phyloP scores from a whole-genome alignment of 2,888 invertebrate species.

The Hyposoter dolosus region DNA sequence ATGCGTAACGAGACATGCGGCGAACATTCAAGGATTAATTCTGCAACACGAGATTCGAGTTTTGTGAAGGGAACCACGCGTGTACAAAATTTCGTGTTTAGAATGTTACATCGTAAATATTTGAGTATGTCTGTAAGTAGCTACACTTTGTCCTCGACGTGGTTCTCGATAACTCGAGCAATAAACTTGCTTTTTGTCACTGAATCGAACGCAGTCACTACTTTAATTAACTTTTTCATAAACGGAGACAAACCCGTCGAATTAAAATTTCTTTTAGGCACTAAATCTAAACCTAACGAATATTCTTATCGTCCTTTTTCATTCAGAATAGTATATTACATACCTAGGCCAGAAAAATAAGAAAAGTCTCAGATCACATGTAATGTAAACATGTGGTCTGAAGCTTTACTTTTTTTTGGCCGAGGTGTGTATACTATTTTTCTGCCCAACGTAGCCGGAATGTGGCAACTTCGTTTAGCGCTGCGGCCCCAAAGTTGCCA shows the following conservation, averaged over 20 bases:
- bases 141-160: slow-evolving; percentile 36
- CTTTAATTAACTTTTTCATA: slow-evolving; percentile 44
- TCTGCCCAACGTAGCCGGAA: no score
- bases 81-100: slow-evolving; percentile 31
- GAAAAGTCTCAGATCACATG: no score
- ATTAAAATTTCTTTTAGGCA: slow-evolving; percentile 77
- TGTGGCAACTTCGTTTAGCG: no score
- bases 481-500: no score
- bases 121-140: slow-evolving; percentile 5
- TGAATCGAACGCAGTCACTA: slow-evolving; percentile 45
- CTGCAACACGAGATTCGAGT: slow-evolving; percentile 1
- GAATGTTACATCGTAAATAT: slow-evolving; percentile 17
- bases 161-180: slow-evolving; percentile 23
- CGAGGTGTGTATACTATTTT: no score
- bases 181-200: slow-evolving; percentile 26
- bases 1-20: slow-evolving; percentile 21
- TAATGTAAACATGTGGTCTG: no score
- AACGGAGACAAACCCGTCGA: slow-evolving; percentile 75
- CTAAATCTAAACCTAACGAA: slow-evolving; percentile 81
- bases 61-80: background rate
- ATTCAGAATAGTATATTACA: no score
- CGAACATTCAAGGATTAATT: slow-evolving; percentile 25
- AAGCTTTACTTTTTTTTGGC: no score
- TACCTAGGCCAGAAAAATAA: no score
- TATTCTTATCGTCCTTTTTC: slow-evolving; percentile 61